A percentile compares a stretch with the other conserved stretches of the same genome.
phyloP scores from a whole-genome alignment of 2,888 invertebrate genomes.

The Xylota sylvarum region DNA sequence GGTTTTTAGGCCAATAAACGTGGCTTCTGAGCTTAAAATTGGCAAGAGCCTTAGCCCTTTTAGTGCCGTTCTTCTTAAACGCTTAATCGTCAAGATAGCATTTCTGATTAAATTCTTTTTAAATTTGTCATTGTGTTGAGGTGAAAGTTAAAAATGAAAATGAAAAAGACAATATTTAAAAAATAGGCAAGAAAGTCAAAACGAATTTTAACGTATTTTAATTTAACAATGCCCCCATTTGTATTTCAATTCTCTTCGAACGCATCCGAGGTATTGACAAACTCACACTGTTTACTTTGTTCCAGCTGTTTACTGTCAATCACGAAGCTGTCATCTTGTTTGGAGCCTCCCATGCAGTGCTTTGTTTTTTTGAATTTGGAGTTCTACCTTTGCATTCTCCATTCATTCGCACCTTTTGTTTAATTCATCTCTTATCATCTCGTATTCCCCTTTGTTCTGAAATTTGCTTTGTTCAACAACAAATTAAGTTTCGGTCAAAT shows the following conservation, averaged over 20 bases:
- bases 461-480: neutral
- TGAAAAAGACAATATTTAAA: too few relatives aligned
- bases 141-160: too few relatives aligned
- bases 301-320: slow-evolving; percentile 20
- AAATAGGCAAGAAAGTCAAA: too few relatives aligned
- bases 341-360: neutral
- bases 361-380: slow-evolving; percentile 4
- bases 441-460: neutral
- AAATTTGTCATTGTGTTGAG: too few relatives aligned
- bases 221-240: slow-evolving; percentile 26
- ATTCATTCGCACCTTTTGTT: slow-evolving; percentile 23
- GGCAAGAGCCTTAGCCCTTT: too few relatives aligned
- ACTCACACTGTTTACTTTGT: slow-evolving; percentile 39
- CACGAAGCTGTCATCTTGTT: neutral
- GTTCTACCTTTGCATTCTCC: neutral
- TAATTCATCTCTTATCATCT: slow-evolving; percentile 6
- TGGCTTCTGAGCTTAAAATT: too few relatives aligned
- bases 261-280: neutral
- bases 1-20: too few relatives aligned
- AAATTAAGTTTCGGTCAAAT: neutral
- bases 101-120: too few relatives aligned
- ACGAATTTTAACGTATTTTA: too few relatives aligned
- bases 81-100: too few relatives aligned
- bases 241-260: neutral
- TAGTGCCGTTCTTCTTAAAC: too few relatives aligned